These are phyloP conservation scores for Marisa cornuarietis DNA, from an alignment of 1,140 invertebrate genomes.

Conservation along the genomic window DNA sequence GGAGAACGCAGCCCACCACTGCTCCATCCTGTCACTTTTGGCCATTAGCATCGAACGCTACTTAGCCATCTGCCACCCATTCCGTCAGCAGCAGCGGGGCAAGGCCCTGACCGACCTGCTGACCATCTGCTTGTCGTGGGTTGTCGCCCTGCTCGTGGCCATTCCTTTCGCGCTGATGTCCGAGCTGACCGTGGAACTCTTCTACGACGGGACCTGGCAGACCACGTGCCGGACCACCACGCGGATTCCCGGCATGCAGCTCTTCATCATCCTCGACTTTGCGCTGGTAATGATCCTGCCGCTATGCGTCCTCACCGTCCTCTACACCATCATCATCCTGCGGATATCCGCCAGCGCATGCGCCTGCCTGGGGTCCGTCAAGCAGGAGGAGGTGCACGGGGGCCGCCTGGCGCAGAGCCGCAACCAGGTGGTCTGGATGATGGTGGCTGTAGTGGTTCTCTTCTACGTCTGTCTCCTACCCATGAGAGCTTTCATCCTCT, in stretches of 20 bases:
- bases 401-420: constrained; percentile 25
- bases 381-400: constrained; percentile 28
- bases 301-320: constrained; percentile 34
- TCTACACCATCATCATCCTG: constrained; percentile 45
- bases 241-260: constrained; percentile 14
- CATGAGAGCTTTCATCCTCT: constrained; percentile 82
- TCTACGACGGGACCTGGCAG: constrained; percentile 39
- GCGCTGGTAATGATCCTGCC: constrained; percentile 38
- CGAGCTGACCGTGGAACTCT: constrained; percentile 13
- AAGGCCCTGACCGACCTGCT: constrained; percentile 16
- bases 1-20: constrained; percentile 47
- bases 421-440: constrained; percentile 82
- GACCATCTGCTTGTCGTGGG: constrained; percentile 38
- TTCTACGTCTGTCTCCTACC: constrained; percentile 91
- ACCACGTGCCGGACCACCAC: constrained; percentile 40
- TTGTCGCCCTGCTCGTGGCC: constrained; percentile 33
- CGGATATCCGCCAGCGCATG: constrained; percentile 20
- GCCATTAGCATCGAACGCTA: constrained; percentile 53
- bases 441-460: constrained; percentile 87
- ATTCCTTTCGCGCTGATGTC: constrained; percentile 47
- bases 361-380: constrained; percentile 10
- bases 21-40: constrained; percentile 49
- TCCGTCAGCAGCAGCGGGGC: constrained; percentile 28
- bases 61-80: constrained; percentile 49
- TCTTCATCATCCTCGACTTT: constrained; percentile 42